Base-by-base conservation (phyloP, 1,140 invertebrate species). In the Sinella curviseta region DNA sequence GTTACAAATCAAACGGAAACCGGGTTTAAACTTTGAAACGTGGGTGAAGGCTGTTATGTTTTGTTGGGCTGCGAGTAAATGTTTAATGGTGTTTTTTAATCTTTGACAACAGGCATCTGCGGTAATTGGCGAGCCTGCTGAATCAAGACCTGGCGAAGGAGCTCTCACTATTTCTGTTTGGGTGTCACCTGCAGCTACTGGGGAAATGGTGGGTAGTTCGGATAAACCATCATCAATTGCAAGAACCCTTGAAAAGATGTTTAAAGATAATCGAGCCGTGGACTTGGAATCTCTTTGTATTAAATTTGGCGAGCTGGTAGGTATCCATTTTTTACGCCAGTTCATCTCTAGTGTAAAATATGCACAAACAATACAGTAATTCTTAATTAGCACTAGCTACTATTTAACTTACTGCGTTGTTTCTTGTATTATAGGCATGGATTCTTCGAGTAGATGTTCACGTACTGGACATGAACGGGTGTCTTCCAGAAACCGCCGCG, bases 201-300 rank as follows among this genome's bases (percentile, higher is more conserved):
- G 81, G 8, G 81, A 84, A 81, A 84, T 82, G 80, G 78, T 30
- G 17, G 81, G 83, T 24, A 78, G 77, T 54, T 77, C 81, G 16
- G 55, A 79, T 48, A 84, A 81, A 67, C 81, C 81, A 24, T 78
- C 83, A 26, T 31, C 82, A 1, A 80, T 84, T 73, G 74, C 83
- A 12, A 48, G 83, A 57, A 76, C 74, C 8, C 48, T 84, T 12
- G 83, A 84, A 60, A 70, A 57, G 31, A 26, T 82, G 20, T 84
- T 84, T 35, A 84, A 82, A 74, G 83, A 84, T 30, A 75, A 84
- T 74, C 67, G 78, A 28, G 83, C 82, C 24, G 33, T 84, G 1
- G 83, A 84, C 39, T 79, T 84, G 48, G 83, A 82, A 35, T 81
- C 81, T 3, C 74, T 84, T 3, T 84, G 83, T 48, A 82, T 84